Evolutionary conservation across 2,888 invertebrate species (phyloP).

Genomic region (Dryocosmus kuriphilus): DNA sequence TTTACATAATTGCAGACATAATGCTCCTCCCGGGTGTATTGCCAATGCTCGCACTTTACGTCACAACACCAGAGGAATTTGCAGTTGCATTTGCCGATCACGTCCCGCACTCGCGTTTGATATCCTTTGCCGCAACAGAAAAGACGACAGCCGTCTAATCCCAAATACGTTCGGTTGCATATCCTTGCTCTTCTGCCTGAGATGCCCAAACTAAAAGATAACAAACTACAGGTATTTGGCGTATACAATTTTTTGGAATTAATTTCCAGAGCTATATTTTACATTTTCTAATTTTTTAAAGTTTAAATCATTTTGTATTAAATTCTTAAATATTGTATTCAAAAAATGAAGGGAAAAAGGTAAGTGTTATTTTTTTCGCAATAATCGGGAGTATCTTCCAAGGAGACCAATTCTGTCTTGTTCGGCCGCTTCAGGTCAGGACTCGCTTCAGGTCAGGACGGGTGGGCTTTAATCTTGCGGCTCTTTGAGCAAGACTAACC

Average conservation of each 20-base stretch:
- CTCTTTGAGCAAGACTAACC: constrained; percentile 83
- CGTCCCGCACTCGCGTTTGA: constrained; percentile 89
- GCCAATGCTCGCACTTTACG: constrained; percentile 91
- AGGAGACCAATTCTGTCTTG: constrained; percentile 92
- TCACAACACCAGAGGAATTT: constrained; percentile 95
- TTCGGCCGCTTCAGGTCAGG: constrained; percentile 91
- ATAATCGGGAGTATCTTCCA: constrained; percentile 95
- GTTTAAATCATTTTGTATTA: background rate
- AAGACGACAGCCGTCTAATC: constrained; percentile 91
- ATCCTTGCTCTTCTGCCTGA: constrained; percentile 89
- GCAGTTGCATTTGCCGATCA: constrained; percentile 93
- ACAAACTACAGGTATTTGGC: background rate
- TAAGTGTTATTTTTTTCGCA: constrained; percentile 92
- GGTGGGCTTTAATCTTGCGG: constrained; percentile 85
- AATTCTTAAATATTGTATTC: background rate
- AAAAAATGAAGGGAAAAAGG: constrained; percentile 71
- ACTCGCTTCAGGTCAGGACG: too few species aligned
- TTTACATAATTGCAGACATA: constrained; percentile 87
- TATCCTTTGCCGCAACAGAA: constrained; percentile 94
- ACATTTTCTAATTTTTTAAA: too few species aligned
- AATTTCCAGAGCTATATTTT: background rate
- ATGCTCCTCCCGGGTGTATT: constrained; percentile 88
- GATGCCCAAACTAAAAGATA: constrained; percentile 84
- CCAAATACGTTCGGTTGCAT: constrained; percentile 91
- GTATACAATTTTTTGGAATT: background rate